Evolutionary conservation across 1,140 invertebrate species (phyloP).

Genomic region (Apocrypta bakeri): DNA sequence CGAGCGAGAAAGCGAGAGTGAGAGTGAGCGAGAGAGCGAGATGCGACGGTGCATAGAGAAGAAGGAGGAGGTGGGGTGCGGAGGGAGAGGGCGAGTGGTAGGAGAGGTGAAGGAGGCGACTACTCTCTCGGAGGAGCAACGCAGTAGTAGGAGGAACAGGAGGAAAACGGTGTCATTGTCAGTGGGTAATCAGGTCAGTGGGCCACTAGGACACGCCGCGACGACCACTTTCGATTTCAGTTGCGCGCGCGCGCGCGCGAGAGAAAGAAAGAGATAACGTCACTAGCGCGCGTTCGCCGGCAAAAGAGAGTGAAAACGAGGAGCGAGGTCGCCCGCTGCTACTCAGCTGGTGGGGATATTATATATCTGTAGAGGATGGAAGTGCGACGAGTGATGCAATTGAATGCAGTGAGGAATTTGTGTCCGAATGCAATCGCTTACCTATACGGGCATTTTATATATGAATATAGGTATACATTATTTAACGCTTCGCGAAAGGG

Average conservation of each 20-base stretch:
- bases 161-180: slow-evolving; percentile 73
- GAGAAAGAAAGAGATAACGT: slow-evolving; percentile 21
- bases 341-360: neutral
- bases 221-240: slow-evolving; percentile 74
- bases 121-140: neutral
- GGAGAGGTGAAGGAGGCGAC: slow-evolving; percentile 34
- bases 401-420: neutral
- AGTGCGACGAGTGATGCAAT: neutral
- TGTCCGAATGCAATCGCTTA: neutral
- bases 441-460: neutral
- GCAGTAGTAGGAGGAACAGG: neutral
- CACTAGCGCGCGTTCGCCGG: neutral
- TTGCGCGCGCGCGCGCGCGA: slow-evolving; percentile 51
- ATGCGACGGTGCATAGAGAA: neutral
- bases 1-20: slow-evolving; percentile 1
- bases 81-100: neutral
- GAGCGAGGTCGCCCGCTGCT: neutral
- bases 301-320: slow-evolving; percentile 45
- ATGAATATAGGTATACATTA: neutral
- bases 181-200: slow-evolving; percentile 77
- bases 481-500: neutral
- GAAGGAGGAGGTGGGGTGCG: neutral
- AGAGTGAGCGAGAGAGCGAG: neutral
- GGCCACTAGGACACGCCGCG: slow-evolving; percentile 70
- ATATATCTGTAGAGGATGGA: neutral